A percentile compares a stretch with the other conserved stretches of the same genome.
Evolutionary conservation across 1,140 invertebrate species (phyloP).

Genomic region (Leptopilina clavipes): DNA sequence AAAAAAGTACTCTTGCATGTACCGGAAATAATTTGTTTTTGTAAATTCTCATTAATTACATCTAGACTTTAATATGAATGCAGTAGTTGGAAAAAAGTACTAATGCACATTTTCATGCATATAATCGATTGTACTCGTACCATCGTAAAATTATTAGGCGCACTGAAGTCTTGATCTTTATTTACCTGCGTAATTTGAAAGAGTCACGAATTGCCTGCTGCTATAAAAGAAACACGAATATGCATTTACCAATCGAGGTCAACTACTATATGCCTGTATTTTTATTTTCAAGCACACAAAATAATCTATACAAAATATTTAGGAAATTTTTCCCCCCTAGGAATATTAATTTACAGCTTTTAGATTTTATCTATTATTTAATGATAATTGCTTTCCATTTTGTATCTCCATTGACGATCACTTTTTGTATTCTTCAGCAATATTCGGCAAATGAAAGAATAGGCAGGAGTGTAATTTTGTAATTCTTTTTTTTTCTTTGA

Average conservation of each 20-base stretch:
- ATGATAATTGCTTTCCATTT: too few species aligned
- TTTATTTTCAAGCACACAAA: too few species aligned
- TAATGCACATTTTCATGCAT: background rate
- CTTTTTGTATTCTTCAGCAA: too few species aligned
- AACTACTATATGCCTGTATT: too few species aligned
- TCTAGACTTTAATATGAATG: background rate
- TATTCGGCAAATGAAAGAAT: too few species aligned
- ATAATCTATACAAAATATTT: too few species aligned
- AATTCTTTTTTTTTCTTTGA: too few species aligned
- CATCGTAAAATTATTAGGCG: background rate
- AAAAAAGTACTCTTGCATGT: background rate
- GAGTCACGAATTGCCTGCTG: constrained; percentile 3
- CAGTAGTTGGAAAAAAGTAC: background rate
- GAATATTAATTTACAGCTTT: too few species aligned
- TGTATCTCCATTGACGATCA: too few species aligned
- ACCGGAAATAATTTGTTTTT: background rate
- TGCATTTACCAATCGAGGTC: background rate
- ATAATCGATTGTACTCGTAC: background rate
- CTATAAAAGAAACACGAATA: background rate
- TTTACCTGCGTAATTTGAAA: background rate
- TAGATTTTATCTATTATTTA: too few species aligned
- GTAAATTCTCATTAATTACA: background rate
- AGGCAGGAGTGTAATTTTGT: too few species aligned
- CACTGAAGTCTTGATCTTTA: background rate
- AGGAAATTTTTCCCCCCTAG: too few species aligned